phyloP scores from a whole-genome alignment of 1,140 invertebrate genomes.

The Drosophila obscura region DNA sequence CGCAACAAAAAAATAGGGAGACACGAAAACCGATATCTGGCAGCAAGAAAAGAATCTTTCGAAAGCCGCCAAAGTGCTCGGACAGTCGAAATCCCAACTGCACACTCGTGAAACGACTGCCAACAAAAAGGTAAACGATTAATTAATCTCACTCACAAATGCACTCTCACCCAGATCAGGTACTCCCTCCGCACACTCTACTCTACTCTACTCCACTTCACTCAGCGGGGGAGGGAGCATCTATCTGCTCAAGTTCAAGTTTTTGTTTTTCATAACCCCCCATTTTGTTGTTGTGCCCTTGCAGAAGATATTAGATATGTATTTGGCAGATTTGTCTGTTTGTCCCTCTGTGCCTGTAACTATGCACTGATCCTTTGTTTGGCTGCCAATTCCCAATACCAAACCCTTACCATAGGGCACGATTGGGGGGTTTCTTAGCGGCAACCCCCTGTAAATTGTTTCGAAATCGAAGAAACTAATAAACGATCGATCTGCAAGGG shows the following conservation, averaged over 20 bases:
- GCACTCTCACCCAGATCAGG: conserved; percentile 28
- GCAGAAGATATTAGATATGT: too few relatives aligned
- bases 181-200: conserved; percentile 7
- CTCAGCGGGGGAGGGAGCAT: conserved; percentile 15
- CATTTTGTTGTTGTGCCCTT: too few relatives aligned
- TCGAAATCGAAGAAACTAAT: too few relatives aligned
- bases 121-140: conserved; percentile 83
- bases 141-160: conserved; percentile 30
- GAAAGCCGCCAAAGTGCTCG: conserved; percentile 84
- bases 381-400: too few relatives aligned
- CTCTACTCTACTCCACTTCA: neutral
- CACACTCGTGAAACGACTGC: conserved; percentile 84
- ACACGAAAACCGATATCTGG: conserved; percentile 84
- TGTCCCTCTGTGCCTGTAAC: too few relatives aligned
- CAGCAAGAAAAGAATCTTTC: conserved; percentile 84
- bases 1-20: conserved; percentile 73
- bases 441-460: too few relatives aligned
- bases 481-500: too few relatives aligned
- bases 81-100: conserved; percentile 84
- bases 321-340: too few relatives aligned
- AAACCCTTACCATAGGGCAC: too few relatives aligned
- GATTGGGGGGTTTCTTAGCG: too few relatives aligned
- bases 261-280: neutral
- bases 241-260: conserved; percentile 5
- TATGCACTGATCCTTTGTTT: too few relatives aligned